These are phyloP conservation scores for Sebastes steindachneri DNA, from an alignment of 2,797 vertebrate genomes.

Conservation along the genomic window DNA sequence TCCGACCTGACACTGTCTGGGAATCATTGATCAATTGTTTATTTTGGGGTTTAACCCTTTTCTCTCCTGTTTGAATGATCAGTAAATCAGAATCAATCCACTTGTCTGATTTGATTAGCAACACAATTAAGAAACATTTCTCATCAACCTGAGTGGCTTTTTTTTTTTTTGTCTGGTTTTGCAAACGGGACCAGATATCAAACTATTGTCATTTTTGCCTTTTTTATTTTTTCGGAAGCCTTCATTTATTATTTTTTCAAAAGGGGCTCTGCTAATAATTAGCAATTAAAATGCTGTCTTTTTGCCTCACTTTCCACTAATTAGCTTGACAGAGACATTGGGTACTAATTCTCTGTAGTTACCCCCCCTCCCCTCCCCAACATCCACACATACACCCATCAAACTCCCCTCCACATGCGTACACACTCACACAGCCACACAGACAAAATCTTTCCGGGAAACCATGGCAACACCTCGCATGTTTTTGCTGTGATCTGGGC, in stretches of 20 bases:
- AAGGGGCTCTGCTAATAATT: constrained; percentile 77
- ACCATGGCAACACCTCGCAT: constrained; percentile 62
- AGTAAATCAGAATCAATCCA: constrained; percentile 6
- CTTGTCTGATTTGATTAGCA: constrained; percentile 24
- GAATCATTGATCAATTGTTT: constrained; percentile 78
- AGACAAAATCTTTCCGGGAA: constrained; percentile 37
- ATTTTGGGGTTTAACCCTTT: constrained; percentile 5
- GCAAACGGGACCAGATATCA: constrained; percentile 23
- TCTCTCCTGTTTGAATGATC: constrained; percentile 5
- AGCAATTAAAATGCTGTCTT: constrained; percentile 83
- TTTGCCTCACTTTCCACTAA: constrained; percentile 76
- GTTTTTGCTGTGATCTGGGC: constrained; percentile 32
- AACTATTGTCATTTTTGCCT: constrained; percentile 63
- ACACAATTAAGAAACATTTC: constrained; percentile 17
- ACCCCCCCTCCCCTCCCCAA: background rate
- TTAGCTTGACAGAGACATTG: constrained; percentile 77
- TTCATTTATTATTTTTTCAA: constrained; percentile 70
- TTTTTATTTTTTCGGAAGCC: constrained; percentile 25
- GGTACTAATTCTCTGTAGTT: constrained; percentile 59
- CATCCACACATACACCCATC: constrained; percentile 16
- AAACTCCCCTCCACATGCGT: constrained; percentile 11
- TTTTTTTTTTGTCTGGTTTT: constrained; percentile 12
- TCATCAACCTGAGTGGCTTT: background rate
- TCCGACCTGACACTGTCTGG: constrained; percentile 80
- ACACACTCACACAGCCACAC: background rate